Evolutionary conservation across 2,888 invertebrate species (phyloP), one percentile per base, ranked within the genome.

Genomic region (Ceratothoa steindachneri): DNA sequence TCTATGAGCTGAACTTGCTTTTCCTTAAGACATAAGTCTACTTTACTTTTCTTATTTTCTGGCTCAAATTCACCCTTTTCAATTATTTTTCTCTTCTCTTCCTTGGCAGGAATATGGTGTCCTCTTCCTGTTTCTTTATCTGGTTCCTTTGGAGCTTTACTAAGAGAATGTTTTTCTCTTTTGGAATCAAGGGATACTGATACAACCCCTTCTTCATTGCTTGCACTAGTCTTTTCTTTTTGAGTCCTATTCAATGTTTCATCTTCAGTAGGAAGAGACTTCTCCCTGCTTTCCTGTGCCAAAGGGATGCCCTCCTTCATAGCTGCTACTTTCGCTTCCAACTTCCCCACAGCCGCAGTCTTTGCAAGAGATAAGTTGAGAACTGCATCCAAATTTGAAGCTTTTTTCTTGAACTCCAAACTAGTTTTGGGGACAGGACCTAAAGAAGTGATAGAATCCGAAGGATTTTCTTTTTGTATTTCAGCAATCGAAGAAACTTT

Each of bases 141-240:
- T 80, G 81, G 5, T 81, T 81, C 73, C 83, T 82, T 2, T 82
- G 30, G 30, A 19, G 1, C 30, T 30, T 67, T 67, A 3, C 12
- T 7, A 15, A 24, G 24, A 2, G 27, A 24, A 2, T 60, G 60
- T n/a, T 30, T 30, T 41, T 41, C 41, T 15, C 15, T 41, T 41
- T 5, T 41, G 5, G 7, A 5, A 9, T 5, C 41, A 41, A 41
- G 41, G 41, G 41, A 41, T 15, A 41, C 41, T 41, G 15, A 41
- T 9, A 9, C 15, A 5, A 5, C 27, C 15, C 2, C 41, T 41
- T 41, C 12, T n/a, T 2, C 29, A 30, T 12, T 0, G 22, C 19
- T 19, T 52, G 9, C 28, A 9, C 53, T 24, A 52, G 27, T 19
- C 12, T n/a, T 19, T 19, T 68, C 3, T n/a, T 68, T 31, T 31